Evolutionary conservation across 1,140 invertebrate species (phyloP).

Genomic region (Amyelois transitella): DNA sequence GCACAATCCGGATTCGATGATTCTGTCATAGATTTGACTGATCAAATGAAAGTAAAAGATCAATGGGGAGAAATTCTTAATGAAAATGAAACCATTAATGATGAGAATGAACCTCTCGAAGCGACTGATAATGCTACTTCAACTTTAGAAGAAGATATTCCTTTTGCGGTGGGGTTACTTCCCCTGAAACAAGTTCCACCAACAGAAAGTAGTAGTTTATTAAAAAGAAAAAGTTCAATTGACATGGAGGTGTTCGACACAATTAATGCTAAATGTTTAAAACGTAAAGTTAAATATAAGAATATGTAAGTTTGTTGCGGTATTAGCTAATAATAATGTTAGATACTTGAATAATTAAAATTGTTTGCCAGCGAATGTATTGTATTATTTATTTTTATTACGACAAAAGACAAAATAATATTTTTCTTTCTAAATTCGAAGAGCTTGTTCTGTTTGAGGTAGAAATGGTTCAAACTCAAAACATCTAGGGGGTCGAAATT

Average conservation of each 20-base stretch:
- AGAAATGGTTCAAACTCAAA: background rate
- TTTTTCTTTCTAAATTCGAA: background rate
- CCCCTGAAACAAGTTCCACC: conserved; percentile 45
- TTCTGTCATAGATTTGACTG: conserved; percentile 27
- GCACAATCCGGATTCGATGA: conserved; percentile 12
- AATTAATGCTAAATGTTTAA: conserved; percentile 53
- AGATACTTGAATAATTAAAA: background rate
- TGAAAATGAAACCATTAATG: conserved; percentile 16
- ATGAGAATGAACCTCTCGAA: conserved; percentile 20
- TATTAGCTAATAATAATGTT: background rate
- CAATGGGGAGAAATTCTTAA: conserved; percentile 19
- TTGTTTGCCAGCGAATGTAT: background rate
- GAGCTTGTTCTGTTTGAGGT: background rate
- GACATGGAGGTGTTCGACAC: conserved; percentile 35
- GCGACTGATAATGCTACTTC: conserved; percentile 16
- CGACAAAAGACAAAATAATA: too few relatives aligned
- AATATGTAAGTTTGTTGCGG: conserved; percentile 25
- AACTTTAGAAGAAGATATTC: conserved; percentile 47
- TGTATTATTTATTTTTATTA: background rate
- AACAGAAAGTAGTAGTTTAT: conserved; percentile 28
- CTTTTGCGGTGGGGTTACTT: conserved; percentile 55
- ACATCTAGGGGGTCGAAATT: too few relatives aligned
- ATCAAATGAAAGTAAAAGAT: conserved; percentile 17
- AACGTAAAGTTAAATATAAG: conserved; percentile 61
- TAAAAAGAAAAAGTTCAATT: conserved; percentile 43